Conservation (phyloP, 2,113 vertebrate genomes). For the Acrocephalus arundinaceus region DNA sequence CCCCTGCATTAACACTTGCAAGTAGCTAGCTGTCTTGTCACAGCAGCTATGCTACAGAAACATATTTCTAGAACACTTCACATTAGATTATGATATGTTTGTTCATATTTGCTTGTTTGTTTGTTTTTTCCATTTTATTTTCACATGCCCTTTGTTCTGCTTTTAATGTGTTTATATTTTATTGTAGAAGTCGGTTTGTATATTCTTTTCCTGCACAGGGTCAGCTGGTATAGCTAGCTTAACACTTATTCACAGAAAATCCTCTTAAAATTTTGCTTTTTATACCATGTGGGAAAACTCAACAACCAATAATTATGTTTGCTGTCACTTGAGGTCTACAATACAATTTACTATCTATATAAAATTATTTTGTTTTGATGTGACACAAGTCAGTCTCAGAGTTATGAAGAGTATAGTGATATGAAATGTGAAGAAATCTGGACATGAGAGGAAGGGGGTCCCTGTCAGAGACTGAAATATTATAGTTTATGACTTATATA, state of each 20-base stretch:
- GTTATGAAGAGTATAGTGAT: background rate
- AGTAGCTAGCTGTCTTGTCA: background rate
- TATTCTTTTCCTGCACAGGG: background rate
- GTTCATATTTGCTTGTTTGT: background rate
- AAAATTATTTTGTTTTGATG: background rate
- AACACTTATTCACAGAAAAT: background rate
- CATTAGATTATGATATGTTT: background rate
- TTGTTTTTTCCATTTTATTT: background rate
- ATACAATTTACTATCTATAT: background rate
- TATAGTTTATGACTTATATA: background rate
- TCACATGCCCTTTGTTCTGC: background rate
- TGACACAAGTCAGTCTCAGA: background rate
- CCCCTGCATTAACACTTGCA: background rate
- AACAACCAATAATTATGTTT: background rate
- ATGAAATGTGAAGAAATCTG: background rate
- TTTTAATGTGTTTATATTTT: background rate
- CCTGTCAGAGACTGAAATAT: background rate
- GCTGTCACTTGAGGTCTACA: background rate
- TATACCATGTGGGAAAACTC: background rate
- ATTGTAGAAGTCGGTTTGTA: background rate
- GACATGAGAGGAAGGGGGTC: background rate
- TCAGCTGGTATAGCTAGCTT: background rate
- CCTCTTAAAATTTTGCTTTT: background rate
- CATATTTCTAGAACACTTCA: background rate
- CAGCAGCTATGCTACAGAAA: background rate